Evolutionary conservation across 2,888 invertebrate genomes (phyloP), one percentile per base, ranked within the genome.

Genomic region (Agonum fuliginosum): DNA sequence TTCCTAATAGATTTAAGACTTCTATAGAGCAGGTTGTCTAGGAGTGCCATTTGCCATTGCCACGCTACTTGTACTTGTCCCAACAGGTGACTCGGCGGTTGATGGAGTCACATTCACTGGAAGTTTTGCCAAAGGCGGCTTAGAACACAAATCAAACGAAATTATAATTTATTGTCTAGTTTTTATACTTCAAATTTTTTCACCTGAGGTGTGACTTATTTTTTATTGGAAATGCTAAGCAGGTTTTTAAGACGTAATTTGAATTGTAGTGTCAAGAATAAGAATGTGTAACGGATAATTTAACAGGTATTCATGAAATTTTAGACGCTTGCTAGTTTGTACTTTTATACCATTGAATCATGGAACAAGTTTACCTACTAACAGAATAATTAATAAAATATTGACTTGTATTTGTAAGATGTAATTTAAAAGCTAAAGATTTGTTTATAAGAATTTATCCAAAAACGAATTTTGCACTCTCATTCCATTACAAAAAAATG

Each of bases 101-200:
- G 19, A 43, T 14, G 6, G 46, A 41, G 69, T 54, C 54, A 54
- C 54, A 24, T 54, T 54, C 54, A 43, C 69, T 69, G 43, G 22
- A 22, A 22, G 4, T 43, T 46, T 43, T 46, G 69, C 43, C 69
- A 12, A 10, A 20, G 46, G 69, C 69, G 17, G 10, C 20, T 19
- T 46, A 2, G 43, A 69, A 41, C 17, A 67, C 37, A 37, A 41
- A 69, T 43, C 46, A 43, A 43, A 69, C 43, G 8, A 69, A 69
- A 46, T 43, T 69, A 69, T 69, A 41, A 69, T 69, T 69, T 69
- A 69, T 69, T 69, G 43, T 43, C 27, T 41, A 69, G 27, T 69
- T 43, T 41, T 37, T 43, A 43, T 14, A 24, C 43, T 69, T 69
- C 12, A 24, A 17, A 27, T 69, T 43, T 43, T n/a, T 69, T 41